phyloP scores from a whole-genome alignment of 2,888 invertebrate genomes.

The Fragum sueziense region DNA sequence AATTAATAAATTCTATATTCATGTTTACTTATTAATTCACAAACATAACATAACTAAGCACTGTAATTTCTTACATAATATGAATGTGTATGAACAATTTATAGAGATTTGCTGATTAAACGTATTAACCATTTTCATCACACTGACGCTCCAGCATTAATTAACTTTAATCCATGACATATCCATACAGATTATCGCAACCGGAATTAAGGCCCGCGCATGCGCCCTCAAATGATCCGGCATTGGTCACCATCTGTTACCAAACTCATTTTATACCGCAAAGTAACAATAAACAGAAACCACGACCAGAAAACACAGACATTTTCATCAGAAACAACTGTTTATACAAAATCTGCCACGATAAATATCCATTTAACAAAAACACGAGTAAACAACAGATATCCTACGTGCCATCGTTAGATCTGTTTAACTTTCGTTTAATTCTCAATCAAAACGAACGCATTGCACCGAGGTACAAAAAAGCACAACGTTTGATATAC shows the following conservation, averaged over 20 bases:
- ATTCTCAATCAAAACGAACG: not conserved
- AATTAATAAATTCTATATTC: too few relatives aligned
- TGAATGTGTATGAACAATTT: not conserved
- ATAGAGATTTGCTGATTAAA: not conserved
- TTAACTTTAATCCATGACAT: not conserved
- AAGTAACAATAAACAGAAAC: not conserved
- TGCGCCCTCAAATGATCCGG: not conserved
- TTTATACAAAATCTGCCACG: not conserved
- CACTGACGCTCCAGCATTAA: not conserved
- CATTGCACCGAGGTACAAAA: not conserved
- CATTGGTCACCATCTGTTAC: constrained; percentile 11
- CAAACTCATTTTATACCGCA: not conserved
- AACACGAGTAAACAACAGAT: not conserved
- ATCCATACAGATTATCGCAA: not conserved
- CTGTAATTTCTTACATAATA: too few relatives aligned
- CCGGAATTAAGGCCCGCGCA: not conserved
- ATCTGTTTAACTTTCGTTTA: not conserved
- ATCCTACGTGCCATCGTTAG: not conserved
- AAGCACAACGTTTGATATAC: not conserved
- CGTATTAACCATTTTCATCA: not conserved
- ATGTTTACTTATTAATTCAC: too few relatives aligned
- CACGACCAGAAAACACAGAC: not conserved
- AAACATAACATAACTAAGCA: too few relatives aligned
- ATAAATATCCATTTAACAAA: not conserved
- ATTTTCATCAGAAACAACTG: constrained; percentile 2